Evolutionary conservation across 1,140 invertebrate species (phyloP), one percentile per base, ranked within the genome.

Genomic region (Drosophila burlai): DNA sequence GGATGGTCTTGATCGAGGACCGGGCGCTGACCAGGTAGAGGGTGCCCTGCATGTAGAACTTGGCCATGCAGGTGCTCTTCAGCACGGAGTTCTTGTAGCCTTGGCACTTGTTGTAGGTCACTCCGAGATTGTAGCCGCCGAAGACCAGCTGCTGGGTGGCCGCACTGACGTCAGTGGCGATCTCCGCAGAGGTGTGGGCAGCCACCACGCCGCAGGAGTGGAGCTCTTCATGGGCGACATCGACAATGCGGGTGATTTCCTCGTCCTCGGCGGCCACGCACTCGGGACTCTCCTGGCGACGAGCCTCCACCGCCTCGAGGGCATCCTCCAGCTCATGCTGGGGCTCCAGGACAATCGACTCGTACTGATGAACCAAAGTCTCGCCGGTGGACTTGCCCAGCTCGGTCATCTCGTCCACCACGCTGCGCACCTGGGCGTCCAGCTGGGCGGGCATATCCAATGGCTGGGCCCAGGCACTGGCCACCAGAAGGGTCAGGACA

Each of bases 141-240:
- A 42, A 92, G n/a, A 87, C 68, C 57, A 92, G 45, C 40, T 92
- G 90, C 50, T 92, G 90, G 2, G 83, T 80, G 49, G 90, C 91
- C 7, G 58, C 9, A 34, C 58, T 91, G 15, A 92, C 81, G 26
- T 92, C 91, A 38, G 42, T 46, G 46, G 74, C 76, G 1, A 79
- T 79, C 49, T 79, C 74, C 7, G 83, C 90, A 2, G 90, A 92
- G 4, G 76, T 81, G 8, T 80, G 71, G 40, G 81, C 81, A 15
- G 83, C 83, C 11, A 69, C 67, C 2, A 68, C 18, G 16, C 76
- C 83, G 38, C 91, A 92, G 4, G 50, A 36, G 43, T 76, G 60
- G 38, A 84, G 42, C 9, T 92, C 83, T 29, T 75, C 81, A 9
- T 92, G 90, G 2, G 80, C 86, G 3, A 16, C 50, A 16, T 91